These are phyloP conservation scores for Crocuta crocuta DNA, from an alignment of 2,113 vertebrate genomes.

Conservation along the genomic window DNA sequence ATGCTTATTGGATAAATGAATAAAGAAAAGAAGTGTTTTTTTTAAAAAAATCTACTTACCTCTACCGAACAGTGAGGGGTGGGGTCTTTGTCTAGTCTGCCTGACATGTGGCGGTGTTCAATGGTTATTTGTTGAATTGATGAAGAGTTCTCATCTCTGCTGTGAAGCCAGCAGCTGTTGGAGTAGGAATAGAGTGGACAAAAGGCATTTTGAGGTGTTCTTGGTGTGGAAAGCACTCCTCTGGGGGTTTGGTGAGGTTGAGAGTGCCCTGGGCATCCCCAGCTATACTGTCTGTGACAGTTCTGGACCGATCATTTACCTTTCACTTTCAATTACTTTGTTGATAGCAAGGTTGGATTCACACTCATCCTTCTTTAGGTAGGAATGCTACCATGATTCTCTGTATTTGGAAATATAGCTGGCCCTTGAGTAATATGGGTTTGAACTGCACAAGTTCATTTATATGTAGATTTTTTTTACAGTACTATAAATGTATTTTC, in stretches of 20 bases:
- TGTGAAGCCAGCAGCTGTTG: not conserved
- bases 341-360: not conserved
- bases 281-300: not conserved
- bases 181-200: not conserved
- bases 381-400: not conserved
- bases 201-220: not conserved
- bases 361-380: not conserved
- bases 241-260: not conserved
- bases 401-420: not conserved
- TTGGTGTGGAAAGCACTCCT: not conserved
- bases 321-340: not conserved
- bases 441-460: not conserved
- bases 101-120: not conserved
- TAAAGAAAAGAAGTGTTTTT: not conserved
- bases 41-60: not conserved
- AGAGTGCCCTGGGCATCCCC: not conserved
- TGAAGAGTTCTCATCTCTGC: not conserved
- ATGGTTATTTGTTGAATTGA: constrained; percentile 39
- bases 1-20: not conserved
- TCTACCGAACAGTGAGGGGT: not conserved
- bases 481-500: not conserved
- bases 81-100: not conserved
- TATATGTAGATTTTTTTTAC: not conserved
- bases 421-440: not conserved
- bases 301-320: not conserved